Evolutionary conservation across 2,113 vertebrate species (phyloP).

Genomic region (Phyllostomus discolor): DNA sequence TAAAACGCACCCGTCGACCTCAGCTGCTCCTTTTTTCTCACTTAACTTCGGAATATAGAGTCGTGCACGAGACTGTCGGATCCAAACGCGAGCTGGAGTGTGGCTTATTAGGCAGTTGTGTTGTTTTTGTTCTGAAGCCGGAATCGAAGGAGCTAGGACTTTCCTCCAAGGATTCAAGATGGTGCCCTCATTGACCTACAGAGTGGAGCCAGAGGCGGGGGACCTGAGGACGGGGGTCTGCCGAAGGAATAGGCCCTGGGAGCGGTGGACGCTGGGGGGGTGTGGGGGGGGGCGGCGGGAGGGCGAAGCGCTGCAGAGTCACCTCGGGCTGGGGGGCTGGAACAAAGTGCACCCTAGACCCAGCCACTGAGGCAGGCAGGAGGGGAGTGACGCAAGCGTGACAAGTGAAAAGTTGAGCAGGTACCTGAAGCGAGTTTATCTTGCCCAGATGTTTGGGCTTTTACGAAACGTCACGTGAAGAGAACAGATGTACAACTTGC

Average conservation of each 20-base stretch:
- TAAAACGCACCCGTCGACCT: background rate
- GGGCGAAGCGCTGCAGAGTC: background rate
- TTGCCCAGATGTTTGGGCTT: conserved; percentile 93
- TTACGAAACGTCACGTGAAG: conserved; percentile 89
- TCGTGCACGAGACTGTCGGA: background rate
- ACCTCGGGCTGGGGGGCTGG: background rate
- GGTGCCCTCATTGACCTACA: background rate
- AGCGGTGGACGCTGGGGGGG: background rate
- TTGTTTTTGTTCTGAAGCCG: background rate
- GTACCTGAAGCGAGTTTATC: conserved; percentile 91
- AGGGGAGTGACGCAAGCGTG: conserved; percentile 73
- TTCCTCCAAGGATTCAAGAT: background rate
- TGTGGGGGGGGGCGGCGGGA: too few relatives aligned
- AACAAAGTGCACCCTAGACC: background rate
- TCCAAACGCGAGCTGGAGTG: background rate
- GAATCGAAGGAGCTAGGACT: background rate
- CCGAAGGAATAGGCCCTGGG: background rate
- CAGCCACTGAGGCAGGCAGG: background rate
- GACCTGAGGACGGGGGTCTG: background rate
- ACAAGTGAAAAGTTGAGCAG: conserved; percentile 88
- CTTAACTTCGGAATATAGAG: background rate
- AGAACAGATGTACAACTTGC: conserved; percentile 89
- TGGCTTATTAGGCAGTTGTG: background rate
- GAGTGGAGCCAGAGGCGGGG: background rate
- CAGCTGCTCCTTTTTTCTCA: background rate